These are phyloP conservation scores for Scaptodrosophila latifasciaeformis DNA, from an alignment of 2,888 invertebrate genomes.

Conservation along the genomic window DNA sequence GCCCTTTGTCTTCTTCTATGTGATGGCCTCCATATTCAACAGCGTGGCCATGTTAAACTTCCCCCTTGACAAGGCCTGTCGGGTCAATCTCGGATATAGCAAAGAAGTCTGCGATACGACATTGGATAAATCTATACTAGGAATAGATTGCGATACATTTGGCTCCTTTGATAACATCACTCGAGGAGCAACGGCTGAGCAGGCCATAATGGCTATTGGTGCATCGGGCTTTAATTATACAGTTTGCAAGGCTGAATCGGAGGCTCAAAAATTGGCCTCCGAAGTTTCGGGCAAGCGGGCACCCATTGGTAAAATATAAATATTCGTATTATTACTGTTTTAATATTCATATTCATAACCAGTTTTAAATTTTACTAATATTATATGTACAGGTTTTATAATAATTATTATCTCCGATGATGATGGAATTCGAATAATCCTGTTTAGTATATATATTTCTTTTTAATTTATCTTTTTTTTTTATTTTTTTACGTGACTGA, in stretches of 20 bases:
- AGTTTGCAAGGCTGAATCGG: constrained; percentile 74
- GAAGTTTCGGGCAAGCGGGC: constrained; percentile 72
- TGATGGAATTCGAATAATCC: too few relatives aligned
- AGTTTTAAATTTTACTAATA: constrained; percentile 29
- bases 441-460: too few relatives aligned
- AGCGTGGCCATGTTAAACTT: constrained; percentile 72
- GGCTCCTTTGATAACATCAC: constrained; percentile 64
- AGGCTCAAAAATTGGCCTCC: constrained; percentile 71
- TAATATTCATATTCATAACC: constrained; percentile 23
- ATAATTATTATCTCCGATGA: too few relatives aligned
- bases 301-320: constrained; percentile 70
- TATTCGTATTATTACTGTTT: too few relatives aligned
- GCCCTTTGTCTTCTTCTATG: constrained; percentile 72
- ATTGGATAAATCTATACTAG: constrained; percentile 68
- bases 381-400: too few relatives aligned
- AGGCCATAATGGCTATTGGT: constrained; percentile 37
- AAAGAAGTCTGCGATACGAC: constrained; percentile 67
- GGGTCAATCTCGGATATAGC: constrained; percentile 72
- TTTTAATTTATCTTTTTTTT: too few relatives aligned
- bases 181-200: constrained; percentile 40
- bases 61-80: constrained; percentile 73
- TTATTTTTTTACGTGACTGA: too few relatives aligned
- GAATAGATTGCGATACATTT: constrained; percentile 69
- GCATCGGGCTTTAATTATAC: constrained; percentile 67
- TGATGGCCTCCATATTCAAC: constrained; percentile 71